A percentile compares a stretch with the other conserved stretches of the same genome.
phyloP scores from a whole-genome alignment of 2,113 vertebrate species.

The Ovibos moschatus region DNA sequence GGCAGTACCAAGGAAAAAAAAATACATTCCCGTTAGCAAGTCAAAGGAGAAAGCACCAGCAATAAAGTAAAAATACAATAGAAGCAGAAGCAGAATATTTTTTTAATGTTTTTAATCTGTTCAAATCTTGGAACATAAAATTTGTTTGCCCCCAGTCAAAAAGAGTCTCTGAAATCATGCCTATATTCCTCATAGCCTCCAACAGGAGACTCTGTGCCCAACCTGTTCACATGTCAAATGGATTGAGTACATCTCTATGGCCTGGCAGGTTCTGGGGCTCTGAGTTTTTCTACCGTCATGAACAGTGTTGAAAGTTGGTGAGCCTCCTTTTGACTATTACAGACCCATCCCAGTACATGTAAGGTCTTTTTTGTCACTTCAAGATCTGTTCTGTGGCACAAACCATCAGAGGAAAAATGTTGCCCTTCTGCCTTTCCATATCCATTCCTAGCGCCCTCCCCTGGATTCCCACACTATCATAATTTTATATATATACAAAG shows the following conservation, averaged over 20 bases:
- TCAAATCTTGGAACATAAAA: slow-evolving; percentile 59
- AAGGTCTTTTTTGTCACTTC: not conserved
- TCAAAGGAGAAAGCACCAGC: slow-evolving; percentile 82
- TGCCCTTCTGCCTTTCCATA: not conserved
- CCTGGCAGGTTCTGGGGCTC: slow-evolving; percentile 35
- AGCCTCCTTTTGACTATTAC: not conserved
- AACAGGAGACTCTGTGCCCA: not conserved
- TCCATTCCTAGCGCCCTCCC: not conserved
- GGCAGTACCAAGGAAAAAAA: slow-evolving; percentile 83
- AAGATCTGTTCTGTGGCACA: not conserved
- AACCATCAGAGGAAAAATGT: too few relatives aligned
- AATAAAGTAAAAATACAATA: slow-evolving; percentile 78
- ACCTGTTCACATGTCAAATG: slow-evolving; percentile 28
- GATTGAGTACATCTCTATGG: slow-evolving; percentile 19
- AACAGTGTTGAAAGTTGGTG: slow-evolving; percentile 10
- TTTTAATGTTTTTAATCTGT: slow-evolving; percentile 73
- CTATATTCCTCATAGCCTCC: not conserved
- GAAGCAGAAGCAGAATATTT: slow-evolving; percentile 58
- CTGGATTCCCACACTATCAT: not conserved
- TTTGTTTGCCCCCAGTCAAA: slow-evolving; percentile 47
- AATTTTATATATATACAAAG: not conserved
- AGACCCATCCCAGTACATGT: not conserved
- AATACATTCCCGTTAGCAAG: slow-evolving; percentile 85
- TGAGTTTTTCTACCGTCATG: slow-evolving; percentile 38
- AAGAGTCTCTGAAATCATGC: slow-evolving; percentile 28